These are phyloP conservation scores for Poeciliopsis occidentalis DNA, from an alignment of 2,113 vertebrate species.

Conservation along the genomic window DNA sequence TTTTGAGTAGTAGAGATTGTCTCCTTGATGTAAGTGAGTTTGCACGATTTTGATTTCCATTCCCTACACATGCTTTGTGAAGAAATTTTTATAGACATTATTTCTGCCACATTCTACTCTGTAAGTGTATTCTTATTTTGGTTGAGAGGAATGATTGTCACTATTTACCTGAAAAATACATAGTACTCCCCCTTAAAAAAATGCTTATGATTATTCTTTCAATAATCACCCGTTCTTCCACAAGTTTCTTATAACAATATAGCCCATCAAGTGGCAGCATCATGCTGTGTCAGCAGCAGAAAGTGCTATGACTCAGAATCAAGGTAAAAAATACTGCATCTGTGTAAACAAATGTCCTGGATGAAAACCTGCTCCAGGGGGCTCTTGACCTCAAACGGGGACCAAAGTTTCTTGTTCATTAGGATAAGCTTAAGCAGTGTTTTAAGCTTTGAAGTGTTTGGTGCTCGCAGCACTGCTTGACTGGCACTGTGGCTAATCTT, in stretches of 20 bases:
- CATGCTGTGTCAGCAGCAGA: no score
- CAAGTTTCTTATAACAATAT: neutral
- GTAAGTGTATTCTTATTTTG: neutral
- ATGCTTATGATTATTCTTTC: neutral
- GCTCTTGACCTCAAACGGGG: neutral
- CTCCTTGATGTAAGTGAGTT: neutral
- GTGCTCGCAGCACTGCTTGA: slow-evolving; percentile 58
- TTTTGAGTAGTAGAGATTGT: neutral
- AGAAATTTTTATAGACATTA: neutral
- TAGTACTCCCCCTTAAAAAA: no score
- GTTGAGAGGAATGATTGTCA: neutral
- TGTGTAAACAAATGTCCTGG: no score
- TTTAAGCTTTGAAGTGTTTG: slow-evolving; percentile 17
- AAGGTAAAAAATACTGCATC: no score
- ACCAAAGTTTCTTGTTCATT: neutral
- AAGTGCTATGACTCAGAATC: no score
- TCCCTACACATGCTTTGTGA: neutral
- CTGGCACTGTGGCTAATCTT: slow-evolving; percentile 69
- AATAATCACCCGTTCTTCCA: neutral
- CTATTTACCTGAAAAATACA: no score
- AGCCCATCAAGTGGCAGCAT: no score
- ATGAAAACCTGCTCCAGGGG: neutral
- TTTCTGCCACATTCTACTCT: neutral
- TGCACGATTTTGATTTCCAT: neutral
- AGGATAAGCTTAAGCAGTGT: neutral